phyloP scores from a whole-genome alignment of 2,113 vertebrate genomes.

The Mustela nigripes region DNA sequence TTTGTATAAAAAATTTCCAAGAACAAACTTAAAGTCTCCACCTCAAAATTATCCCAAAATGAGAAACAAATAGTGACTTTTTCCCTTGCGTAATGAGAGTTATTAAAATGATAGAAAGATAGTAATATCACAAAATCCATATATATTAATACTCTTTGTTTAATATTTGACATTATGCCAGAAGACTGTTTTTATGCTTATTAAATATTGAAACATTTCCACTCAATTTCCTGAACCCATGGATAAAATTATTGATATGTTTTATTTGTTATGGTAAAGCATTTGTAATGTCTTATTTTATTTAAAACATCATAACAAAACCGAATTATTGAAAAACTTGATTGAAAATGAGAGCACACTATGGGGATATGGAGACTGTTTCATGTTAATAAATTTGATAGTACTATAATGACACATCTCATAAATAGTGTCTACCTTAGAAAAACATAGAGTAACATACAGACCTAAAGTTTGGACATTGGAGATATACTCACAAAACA shows the following conservation, averaged over 20 bases:
- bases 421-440: neutral
- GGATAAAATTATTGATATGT: constrained; percentile 53
- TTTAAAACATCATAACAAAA: constrained; percentile 43
- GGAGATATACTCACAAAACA: neutral
- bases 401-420: neutral
- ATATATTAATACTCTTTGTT: constrained; percentile 62
- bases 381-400: neutral
- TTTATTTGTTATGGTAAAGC: constrained; percentile 66
- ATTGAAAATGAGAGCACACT: neutral
- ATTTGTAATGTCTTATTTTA: neutral
- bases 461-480: neutral
- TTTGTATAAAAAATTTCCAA: neutral
- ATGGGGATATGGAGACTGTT: neutral
- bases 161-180: constrained; percentile 59
- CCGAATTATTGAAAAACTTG: neutral
- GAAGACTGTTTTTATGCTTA: constrained; percentile 61
- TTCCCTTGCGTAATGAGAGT: constrained; percentile 61
- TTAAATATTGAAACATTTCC: constrained; percentile 58
- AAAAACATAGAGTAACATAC: neutral
- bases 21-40: constrained; percentile 66
- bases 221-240: constrained; percentile 51
- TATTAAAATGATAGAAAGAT: constrained; percentile 47
- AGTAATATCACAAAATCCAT: constrained; percentile 43
- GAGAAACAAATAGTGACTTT: constrained; percentile 74
- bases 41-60: constrained; percentile 54